Percentiles rank a stretch among this genome's conserved stretches.
Evolutionary conservation across 2,888 invertebrate genomes (phyloP).

Genomic region (Dinocampus coccinellae): DNA sequence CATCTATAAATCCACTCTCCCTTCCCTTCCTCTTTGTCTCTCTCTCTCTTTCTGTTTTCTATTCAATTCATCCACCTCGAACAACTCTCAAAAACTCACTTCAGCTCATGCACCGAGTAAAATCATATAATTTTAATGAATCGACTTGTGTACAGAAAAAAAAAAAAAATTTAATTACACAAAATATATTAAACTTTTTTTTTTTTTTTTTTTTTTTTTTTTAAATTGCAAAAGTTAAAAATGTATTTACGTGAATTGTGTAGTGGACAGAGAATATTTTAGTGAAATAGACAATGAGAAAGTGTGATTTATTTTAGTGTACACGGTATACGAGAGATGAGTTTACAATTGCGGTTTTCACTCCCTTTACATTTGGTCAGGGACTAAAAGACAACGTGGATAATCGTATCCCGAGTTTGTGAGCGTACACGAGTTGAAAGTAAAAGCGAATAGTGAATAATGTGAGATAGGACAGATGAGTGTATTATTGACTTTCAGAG

Average conservation of each 20-base stretch:
- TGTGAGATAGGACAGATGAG: conserved; percentile 35
- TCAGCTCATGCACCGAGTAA: not conserved
- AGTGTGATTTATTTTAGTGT: not conserved
- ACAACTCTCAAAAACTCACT: not conserved
- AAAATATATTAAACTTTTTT: no score
- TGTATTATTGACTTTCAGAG: conserved; percentile 55
- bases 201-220: no score
- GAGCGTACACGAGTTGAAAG: conserved; percentile 21
- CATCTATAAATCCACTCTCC: not conserved
- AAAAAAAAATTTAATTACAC: not conserved
- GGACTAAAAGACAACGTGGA: conserved; percentile 19
- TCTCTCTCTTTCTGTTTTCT: not conserved
- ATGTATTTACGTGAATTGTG: no score
- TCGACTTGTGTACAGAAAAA: not conserved
- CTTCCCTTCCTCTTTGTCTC: no score
- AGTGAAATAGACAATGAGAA: not conserved
- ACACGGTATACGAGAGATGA: not conserved
- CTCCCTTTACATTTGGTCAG: conserved; percentile 14
- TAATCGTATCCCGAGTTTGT: not conserved
- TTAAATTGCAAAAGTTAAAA: no score
- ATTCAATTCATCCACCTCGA: not conserved
- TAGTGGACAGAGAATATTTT: no score
- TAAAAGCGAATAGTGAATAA: conserved; percentile 22
- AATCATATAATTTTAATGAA: not conserved
- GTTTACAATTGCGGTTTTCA: not conserved